These are phyloP conservation scores for Lasioglossum calceatum DNA, from an alignment of 2,888 invertebrate genomes.

Conservation along the genomic window DNA sequence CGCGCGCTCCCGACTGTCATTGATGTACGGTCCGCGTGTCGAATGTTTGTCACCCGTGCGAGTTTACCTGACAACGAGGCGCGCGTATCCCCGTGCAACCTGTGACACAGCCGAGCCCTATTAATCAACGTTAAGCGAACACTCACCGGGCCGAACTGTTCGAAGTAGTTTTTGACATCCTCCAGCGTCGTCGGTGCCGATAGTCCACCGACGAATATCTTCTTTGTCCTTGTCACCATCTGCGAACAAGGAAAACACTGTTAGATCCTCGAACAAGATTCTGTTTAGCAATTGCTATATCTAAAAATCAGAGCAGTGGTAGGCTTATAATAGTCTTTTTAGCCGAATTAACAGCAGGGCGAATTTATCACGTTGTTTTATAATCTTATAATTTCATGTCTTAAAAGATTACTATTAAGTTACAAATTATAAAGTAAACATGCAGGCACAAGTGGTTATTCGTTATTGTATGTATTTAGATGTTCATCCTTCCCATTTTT, in stretches of 20 bases:
- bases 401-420: too few species aligned
- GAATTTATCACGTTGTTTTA: not conserved
- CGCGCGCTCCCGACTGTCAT: slow-evolving; percentile 35
- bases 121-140: slow-evolving; percentile 24
- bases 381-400: too few species aligned
- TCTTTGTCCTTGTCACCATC: slow-evolving; percentile 99
- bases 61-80: slow-evolving; percentile 5
- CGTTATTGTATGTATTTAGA: too few species aligned
- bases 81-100: not conserved
- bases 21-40: slow-evolving; percentile 45
- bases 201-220: slow-evolving; percentile 99
- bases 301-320: not conserved
- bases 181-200: slow-evolving; percentile 99
- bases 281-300: not conserved
- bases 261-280: not conserved
- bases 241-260: slow-evolving; percentile 85
- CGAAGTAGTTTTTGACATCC: slow-evolving; percentile 99
- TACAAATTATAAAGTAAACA: too few species aligned
- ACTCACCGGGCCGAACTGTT: slow-evolving; percentile 99
- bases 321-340: not conserved
- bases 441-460: too few species aligned
- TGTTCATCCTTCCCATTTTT: too few species aligned
- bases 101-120: not conserved
- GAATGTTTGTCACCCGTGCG: slow-evolving; percentile 42
- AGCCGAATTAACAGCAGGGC: not conserved